phyloP scores from a whole-genome alignment of 2,888 invertebrate genomes.

The Antheraea assamensis region DNA sequence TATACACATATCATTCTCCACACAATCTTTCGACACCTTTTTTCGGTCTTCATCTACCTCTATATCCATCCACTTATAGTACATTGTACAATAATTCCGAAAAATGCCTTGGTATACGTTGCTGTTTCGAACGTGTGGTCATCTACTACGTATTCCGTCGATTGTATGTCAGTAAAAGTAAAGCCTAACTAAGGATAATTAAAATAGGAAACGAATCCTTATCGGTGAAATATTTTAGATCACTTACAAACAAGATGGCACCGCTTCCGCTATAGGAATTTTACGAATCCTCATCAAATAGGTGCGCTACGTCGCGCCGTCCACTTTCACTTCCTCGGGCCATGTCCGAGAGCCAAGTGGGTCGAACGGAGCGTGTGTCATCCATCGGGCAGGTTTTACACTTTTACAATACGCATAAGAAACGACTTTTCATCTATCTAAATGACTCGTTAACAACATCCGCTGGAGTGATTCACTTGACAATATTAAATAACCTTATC shows the following conservation, averaged over 20 bases:
- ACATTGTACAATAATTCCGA: too few relatives aligned
- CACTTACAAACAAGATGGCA: not conserved
- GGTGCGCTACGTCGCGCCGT: not conserved
- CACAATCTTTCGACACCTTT: too few relatives aligned
- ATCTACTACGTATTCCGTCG: too few relatives aligned
- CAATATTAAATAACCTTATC: not conserved
- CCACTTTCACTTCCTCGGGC: slow-evolving; percentile 20
- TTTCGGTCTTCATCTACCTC: too few relatives aligned
- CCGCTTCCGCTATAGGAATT: not conserved
- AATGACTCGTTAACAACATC: not conserved
- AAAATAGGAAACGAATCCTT: too few relatives aligned
- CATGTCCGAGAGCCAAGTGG: slow-evolving; percentile 19
- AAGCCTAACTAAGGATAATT: too few relatives aligned
- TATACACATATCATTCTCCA: too few relatives aligned
- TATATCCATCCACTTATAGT: too few relatives aligned
- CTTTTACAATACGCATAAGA: slow-evolving; percentile 3
- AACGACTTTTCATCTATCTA: slow-evolving; percentile 11
- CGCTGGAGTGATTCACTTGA: not conserved
- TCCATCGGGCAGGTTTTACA: slow-evolving; percentile 8
- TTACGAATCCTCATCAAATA: slow-evolving; percentile 4
- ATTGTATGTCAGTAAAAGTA: too few relatives aligned
- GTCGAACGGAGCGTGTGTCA: slow-evolving; percentile 17
- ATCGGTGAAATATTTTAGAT: too few relatives aligned
- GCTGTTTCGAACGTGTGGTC: too few relatives aligned
- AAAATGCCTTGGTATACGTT: too few relatives aligned